phyloP scores from a whole-genome alignment of 2,113 vertebrate genomes.

The Pterophyllum scalare region DNA sequence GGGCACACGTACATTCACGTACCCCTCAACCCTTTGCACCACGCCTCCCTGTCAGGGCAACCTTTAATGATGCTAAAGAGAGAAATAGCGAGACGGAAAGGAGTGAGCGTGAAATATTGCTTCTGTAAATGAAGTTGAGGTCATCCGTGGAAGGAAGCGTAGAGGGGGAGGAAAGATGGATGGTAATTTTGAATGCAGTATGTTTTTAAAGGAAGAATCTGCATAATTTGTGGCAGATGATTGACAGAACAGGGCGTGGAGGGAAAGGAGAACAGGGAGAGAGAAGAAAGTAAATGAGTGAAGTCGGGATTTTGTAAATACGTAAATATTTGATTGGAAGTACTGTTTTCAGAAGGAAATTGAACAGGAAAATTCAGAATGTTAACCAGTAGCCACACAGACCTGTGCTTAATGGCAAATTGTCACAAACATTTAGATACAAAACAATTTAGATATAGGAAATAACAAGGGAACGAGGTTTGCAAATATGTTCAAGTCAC shows the following conservation, averaged over 20 bases:
- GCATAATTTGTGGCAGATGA: slow-evolving; percentile 79
- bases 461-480: neutral
- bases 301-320: slow-evolving; percentile 59
- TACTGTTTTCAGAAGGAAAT: slow-evolving; percentile 26
- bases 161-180: neutral
- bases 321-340: slow-evolving; percentile 52
- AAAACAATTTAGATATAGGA: neutral
- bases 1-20: neutral
- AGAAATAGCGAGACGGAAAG: neutral
- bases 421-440: neutral
- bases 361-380: neutral
- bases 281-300: slow-evolving; percentile 9
- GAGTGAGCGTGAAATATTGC: slow-evolving; percentile 26
- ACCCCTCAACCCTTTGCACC: slow-evolving; percentile 46
- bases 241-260: slow-evolving; percentile 72
- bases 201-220: slow-evolving; percentile 73
- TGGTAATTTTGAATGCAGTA: slow-evolving; percentile 60
- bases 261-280: slow-evolving; percentile 52
- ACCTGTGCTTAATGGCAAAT: neutral
- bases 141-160: slow-evolving; percentile 30
- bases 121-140: slow-evolving; percentile 60
- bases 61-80: slow-evolving; percentile 61
- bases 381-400: neutral
- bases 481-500: neutral
- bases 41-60: slow-evolving; percentile 63